Evolutionary conservation across 35 echinoderm and acorn worm genomes (phyloP), one percentile per base, ranked within the genome.

Genomic region (Holothuria glaberrima): DNA sequence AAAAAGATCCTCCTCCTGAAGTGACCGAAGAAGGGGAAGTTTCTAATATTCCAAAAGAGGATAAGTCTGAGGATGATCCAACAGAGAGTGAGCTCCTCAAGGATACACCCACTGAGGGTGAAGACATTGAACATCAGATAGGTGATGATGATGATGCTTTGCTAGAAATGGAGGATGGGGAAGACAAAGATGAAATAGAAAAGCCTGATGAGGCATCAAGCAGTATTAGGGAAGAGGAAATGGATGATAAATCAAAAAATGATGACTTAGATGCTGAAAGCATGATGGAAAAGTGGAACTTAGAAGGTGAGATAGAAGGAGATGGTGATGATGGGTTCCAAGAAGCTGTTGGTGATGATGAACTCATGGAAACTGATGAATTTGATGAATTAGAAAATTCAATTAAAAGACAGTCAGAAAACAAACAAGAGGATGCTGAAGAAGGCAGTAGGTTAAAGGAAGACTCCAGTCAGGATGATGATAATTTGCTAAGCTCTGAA

Each of bases 321-420:
- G 76, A 48, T 30, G 59, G 80, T 36, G 52, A 59, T 84, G 80
- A 84, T 41, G 80, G 59, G 0, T 61, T 84, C 33, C 25, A 59
- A 61, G 80, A 63, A 17, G 30, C 56, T 0, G 50, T 1, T 14
- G 50, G 50, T 54, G 50, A 54, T 54, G 80, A 59, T 6, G 80
- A 84, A 46, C 80, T 54, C 0, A 84, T 84, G 80, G 80, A 84
- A n/a, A 84, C 80, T 31, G 80, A 84, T 61, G 80, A 84, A 46
- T 84, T 84, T 84, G 80, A 84, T 36, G 80, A 84, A 33, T 21
- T 84, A 26, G 80, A 84, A 57, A 84, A 54, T 22, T 56, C 80
- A 31, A 54, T 84, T 19, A 84, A 84, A 33, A 69, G 24, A 17
- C 66, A 54, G 50, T 54, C 50, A 54, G 66, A 33, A 69, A 54